Conservation (phyloP, 2,888 invertebrate genomes). For the Mythimna impura region DNA sequence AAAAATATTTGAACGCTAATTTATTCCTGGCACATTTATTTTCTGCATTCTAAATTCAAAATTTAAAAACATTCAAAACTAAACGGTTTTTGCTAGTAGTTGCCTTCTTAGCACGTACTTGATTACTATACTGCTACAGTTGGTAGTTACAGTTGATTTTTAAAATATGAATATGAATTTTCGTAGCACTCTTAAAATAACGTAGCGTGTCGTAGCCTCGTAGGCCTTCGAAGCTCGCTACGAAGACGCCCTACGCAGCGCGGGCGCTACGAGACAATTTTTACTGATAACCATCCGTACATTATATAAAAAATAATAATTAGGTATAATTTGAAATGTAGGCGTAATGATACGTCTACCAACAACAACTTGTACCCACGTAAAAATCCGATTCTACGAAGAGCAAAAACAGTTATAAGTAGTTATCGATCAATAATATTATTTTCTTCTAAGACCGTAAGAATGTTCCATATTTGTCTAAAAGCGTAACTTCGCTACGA, state of each 20-base stretch:
- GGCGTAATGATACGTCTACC: neutral
- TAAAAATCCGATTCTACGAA: neutral
- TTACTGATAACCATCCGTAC: neutral
- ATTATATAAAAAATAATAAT: neutral
- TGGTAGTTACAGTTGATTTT: neutral
- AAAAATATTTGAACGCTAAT: too few relatives aligned
- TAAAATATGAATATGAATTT: neutral
- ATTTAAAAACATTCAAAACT: neutral
- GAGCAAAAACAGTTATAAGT: neutral
- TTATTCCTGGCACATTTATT: too few relatives aligned
- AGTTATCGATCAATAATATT: constrained; percentile 8
- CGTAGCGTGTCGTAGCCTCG: constrained; percentile 24
- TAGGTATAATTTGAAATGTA: neutral
- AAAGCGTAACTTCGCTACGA: neutral
- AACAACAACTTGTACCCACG: neutral
- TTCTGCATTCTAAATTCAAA: neutral
- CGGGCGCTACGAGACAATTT: neutral
- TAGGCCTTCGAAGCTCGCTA: constrained; percentile 21
- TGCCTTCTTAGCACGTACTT: too few relatives aligned
- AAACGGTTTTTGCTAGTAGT: too few relatives aligned
- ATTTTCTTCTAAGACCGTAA: neutral
- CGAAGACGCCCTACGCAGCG: neutral
- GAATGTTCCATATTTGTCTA: constrained; percentile 20
- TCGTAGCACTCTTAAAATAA: neutral
- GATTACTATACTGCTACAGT: too few relatives aligned